These are phyloP conservation scores for Trematomus loennbergii DNA, from an alignment of 2,113 vertebrate species.

Conservation along the genomic window DNA sequence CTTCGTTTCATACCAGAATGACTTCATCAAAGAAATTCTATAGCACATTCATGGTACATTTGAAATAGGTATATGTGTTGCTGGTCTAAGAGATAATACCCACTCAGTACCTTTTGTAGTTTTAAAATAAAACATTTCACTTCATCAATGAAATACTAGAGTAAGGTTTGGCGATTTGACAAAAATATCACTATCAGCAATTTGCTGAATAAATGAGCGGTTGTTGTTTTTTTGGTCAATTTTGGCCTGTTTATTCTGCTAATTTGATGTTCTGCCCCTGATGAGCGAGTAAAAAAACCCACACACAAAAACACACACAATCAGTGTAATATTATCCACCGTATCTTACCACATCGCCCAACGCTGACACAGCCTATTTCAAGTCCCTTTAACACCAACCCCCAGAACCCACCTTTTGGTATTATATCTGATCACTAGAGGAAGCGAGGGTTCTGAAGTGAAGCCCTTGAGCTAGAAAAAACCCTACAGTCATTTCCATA, in stretches of 20 bases:
- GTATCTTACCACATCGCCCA: too few relatives aligned
- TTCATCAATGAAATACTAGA: too few relatives aligned
- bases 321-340: too few relatives aligned
- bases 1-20: background rate
- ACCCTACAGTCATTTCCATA: constrained; percentile 67
- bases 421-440: constrained; percentile 56
- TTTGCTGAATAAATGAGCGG: too few relatives aligned
- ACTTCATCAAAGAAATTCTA: constrained; percentile 12
- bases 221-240: too few relatives aligned
- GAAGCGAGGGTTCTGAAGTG: constrained; percentile 30
- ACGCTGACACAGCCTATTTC: background rate
- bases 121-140: constrained; percentile 2
- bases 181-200: too few relatives aligned
- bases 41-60: background rate
- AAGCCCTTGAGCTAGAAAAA: constrained; percentile 51
- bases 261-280: too few relatives aligned
- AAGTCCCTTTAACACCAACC: background rate
- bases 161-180: too few relatives aligned
- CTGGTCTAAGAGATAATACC: constrained; percentile 17
- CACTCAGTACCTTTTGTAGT: constrained; percentile 1
- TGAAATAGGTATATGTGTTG: background rate
- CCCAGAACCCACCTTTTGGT: constrained; percentile 10
- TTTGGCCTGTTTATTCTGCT: too few relatives aligned
- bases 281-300: too few relatives aligned
- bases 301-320: background rate